Evolutionary conservation across 2,888 invertebrate species (phyloP).

Genomic region (Nemotelus pantherinus): DNA sequence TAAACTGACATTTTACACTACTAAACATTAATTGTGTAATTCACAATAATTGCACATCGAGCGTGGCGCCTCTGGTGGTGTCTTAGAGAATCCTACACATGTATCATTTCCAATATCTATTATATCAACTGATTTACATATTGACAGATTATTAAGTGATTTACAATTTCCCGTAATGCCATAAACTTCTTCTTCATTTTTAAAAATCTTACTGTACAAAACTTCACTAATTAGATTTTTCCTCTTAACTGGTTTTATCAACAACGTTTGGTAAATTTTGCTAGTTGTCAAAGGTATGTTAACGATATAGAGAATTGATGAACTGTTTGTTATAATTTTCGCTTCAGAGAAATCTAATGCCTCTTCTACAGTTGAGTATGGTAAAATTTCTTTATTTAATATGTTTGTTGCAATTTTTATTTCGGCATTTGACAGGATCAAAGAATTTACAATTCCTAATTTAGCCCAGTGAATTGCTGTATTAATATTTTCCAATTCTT

Average conservation of each 20-base stretch:
- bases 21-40: too few species aligned
- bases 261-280: neutral
- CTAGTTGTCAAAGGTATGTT: constrained; percentile 4
- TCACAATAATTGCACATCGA: too few species aligned
- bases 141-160: neutral
- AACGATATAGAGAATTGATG: neutral
- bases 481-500: neutral
- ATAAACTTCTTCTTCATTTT: neutral
- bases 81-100: too few species aligned
- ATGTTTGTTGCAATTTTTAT: neutral
- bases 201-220: neutral
- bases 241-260: neutral
- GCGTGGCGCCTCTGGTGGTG: too few species aligned
- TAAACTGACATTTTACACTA: too few species aligned
- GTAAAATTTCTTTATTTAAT: neutral
- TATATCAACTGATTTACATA: neutral
- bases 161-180: neutral
- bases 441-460: neutral
- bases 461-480: constrained; percentile 5
- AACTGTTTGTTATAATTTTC: constrained; percentile 2
- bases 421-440: neutral
- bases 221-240: constrained; percentile 11
- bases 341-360: neutral
- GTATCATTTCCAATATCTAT: neutral
- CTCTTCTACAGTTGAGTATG: constrained; percentile 13